A percentile compares a stretch with the other conserved stretches of the same genome.
phyloP scores from a whole-genome alignment of 1,140 invertebrate species.

The Conus ventricosus region DNA sequence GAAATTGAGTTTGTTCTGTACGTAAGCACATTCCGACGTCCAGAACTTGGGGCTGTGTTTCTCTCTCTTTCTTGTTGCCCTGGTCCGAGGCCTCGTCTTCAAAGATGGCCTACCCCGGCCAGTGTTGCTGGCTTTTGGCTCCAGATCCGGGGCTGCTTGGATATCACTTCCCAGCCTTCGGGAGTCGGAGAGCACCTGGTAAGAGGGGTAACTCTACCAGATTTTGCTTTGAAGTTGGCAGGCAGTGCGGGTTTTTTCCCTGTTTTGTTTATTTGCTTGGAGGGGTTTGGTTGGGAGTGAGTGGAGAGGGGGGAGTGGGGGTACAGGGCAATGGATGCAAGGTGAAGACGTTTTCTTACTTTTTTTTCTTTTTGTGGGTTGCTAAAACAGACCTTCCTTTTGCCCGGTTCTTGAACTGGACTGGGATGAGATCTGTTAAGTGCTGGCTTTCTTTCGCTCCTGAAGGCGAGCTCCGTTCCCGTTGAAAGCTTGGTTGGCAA shows the following conservation, averaged over 20 bases:
- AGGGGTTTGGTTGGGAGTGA: not conserved
- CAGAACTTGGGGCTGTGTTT: not conserved
- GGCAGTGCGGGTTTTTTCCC: not conserved
- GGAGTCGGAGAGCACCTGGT: not conserved
- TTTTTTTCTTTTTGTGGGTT: not conserved
- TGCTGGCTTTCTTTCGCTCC: not conserved
- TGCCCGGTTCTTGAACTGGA: slow-evolving; percentile 20
- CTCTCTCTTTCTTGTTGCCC: not conserved
- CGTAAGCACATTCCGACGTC: not conserved
- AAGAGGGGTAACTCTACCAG: slow-evolving; percentile 1
- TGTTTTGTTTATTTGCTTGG: not conserved
- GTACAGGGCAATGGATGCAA: not conserved
- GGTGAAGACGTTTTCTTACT: too few relatives aligned
- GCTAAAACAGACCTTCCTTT: not conserved
- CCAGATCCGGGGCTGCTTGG: not conserved
- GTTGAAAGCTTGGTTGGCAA: too few relatives aligned
- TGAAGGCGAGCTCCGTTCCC: not conserved
- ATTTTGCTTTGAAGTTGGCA: slow-evolving; percentile 5
- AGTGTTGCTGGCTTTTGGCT: slow-evolving; percentile 12
- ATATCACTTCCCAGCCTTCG: not conserved
- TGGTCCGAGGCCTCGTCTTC: not conserved
- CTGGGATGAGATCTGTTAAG: not conserved
- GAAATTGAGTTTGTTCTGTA: not conserved
- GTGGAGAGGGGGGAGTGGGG: not conserved
- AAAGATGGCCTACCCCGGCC: not conserved